Conservation (phyloP, 2,113 vertebrate genomes). For the Apodemus speciosus region DNA sequence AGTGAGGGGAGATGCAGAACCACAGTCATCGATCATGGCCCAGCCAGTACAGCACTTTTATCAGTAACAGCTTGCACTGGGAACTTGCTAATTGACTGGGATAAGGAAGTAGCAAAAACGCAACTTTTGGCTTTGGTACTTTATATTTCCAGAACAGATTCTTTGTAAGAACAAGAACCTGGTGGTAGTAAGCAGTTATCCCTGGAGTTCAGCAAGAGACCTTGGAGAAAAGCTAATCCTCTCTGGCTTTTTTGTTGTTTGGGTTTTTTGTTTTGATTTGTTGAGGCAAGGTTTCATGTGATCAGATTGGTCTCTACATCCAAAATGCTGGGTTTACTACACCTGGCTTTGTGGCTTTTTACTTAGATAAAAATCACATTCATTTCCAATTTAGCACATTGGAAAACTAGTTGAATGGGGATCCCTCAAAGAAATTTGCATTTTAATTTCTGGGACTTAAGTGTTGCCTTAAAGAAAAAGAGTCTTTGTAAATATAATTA, state of each 20-base stretch:
- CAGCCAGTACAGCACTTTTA: neutral
- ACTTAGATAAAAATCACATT: neutral
- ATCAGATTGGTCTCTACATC: neutral
- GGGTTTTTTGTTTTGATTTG: neutral
- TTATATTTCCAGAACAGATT: neutral
- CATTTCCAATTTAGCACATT: neutral
- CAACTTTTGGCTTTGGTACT: neutral
- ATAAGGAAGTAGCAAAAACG: slow-evolving; percentile 16
- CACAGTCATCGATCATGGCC: neutral
- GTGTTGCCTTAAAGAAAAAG: neutral
- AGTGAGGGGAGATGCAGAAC: too few species aligned
- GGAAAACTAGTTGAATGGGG: neutral
- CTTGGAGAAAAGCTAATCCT: neutral
- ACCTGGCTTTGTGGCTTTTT: slow-evolving; percentile 37
- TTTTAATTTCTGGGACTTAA: neutral
- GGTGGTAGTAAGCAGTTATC: neutral
- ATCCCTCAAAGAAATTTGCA: neutral
- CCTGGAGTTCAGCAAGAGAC: neutral
- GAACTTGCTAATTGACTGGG: neutral
- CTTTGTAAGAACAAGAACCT: neutral
- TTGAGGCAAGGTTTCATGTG: neutral
- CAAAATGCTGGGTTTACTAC: neutral
- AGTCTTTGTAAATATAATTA: neutral
- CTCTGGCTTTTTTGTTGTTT: neutral
- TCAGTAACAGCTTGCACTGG: neutral